Conservation (phyloP, 1,140 invertebrate genomes). For the Hyphantria cunea region DNA sequence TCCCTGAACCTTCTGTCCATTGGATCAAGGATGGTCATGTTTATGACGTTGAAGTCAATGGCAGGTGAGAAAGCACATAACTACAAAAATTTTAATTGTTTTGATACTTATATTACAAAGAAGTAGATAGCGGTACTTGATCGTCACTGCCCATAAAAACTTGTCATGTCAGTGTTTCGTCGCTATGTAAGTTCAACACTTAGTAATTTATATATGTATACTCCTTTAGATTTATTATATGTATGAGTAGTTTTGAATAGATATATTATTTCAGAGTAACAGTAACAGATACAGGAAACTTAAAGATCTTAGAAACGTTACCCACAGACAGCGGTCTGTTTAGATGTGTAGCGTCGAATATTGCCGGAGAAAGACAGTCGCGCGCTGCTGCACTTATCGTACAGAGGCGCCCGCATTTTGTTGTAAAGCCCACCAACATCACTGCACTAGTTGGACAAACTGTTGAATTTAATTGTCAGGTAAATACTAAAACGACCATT, state of each 20-base stretch:
- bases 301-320: constrained; percentile 92
- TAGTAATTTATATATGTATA: too few relatives aligned
- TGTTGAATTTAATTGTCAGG: constrained; percentile 80
- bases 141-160: too few relatives aligned
- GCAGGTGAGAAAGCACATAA: constrained; percentile 69
- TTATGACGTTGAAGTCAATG: constrained; percentile 85
- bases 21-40: constrained; percentile 92
- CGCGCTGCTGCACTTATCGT: constrained; percentile 89
- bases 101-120: too few relatives aligned
- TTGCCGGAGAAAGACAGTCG: constrained; percentile 92
- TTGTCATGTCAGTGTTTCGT: too few relatives aligned
- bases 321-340: constrained; percentile 93
- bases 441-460: constrained; percentile 77
- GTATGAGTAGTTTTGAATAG: not conserved
- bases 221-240: too few relatives aligned
- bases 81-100: too few relatives aligned
- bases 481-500: constrained; percentile 35
- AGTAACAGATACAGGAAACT: constrained; percentile 88
- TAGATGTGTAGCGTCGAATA: constrained; percentile 92
- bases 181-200: too few relatives aligned
- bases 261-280: constrained; percentile 63
- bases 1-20: constrained; percentile 90
- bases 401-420: constrained; percentile 79
- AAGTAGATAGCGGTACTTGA: too few relatives aligned
- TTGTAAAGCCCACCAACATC: constrained; percentile 73